A percentile compares a stretch with the other conserved stretches of the same genome.
Evolutionary conservation across 2,888 invertebrate species (phyloP).

Genomic region (Kuschelorhynchus macadamiae): DNA sequence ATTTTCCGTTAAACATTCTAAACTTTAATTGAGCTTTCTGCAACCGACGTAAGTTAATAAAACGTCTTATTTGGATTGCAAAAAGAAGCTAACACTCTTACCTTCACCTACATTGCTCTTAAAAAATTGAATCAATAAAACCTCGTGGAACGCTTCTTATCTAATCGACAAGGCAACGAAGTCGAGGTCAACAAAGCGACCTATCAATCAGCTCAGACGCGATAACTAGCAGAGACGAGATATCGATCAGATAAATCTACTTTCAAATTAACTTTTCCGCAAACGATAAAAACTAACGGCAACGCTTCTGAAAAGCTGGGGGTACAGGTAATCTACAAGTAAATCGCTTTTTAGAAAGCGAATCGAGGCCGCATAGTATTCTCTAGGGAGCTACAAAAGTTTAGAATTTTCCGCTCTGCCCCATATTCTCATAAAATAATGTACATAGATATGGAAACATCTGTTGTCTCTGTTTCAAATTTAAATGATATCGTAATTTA

Average conservation of each 20-base stretch:
- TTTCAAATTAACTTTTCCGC: conserved; percentile 45
- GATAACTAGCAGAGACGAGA: conserved; percentile 55
- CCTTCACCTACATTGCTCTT: too few species aligned
- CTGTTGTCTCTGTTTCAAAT: conserved; percentile 19
- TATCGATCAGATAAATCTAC: conserved; percentile 41
- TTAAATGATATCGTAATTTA: conserved; percentile 20
- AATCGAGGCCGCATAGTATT: conserved; percentile 35
- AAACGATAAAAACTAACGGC: conserved; percentile 41
- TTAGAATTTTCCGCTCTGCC: conserved; percentile 34
- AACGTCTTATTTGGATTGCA: too few species aligned
- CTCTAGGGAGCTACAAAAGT: conserved; percentile 40
- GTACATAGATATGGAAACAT: conserved; percentile 18
- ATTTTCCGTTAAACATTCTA: too few species aligned
- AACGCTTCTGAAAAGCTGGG: conserved; percentile 23
- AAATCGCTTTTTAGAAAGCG: conserved; percentile 46
- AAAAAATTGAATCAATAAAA: too few species aligned
- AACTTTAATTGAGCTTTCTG: too few species aligned
- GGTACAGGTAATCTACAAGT: conserved; percentile 48
- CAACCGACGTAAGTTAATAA: too few species aligned
- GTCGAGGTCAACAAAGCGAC: too few species aligned
- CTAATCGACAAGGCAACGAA: too few species aligned
- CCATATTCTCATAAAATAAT: conserved; percentile 33
- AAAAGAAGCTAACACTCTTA: too few species aligned
- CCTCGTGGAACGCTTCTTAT: too few species aligned
- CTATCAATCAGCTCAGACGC: conserved; percentile 58